These are phyloP conservation scores for Pogonus chalceus DNA, from an alignment of 1,140 invertebrate species.

Conservation along the genomic window DNA sequence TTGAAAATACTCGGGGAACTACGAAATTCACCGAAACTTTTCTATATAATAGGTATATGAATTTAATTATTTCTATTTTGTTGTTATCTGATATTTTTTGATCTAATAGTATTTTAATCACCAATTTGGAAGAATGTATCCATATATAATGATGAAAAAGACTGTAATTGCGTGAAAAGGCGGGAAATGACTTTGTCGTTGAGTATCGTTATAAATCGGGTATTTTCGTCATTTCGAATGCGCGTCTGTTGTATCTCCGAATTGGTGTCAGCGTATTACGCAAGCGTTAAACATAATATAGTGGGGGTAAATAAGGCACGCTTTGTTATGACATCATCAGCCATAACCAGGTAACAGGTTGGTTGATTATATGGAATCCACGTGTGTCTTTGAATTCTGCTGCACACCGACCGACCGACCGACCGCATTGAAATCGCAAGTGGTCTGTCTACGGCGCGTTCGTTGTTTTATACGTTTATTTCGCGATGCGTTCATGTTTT, in stretches of 20 bases:
- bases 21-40: background rate
- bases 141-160: too few species aligned
- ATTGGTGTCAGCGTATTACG: constrained; percentile 26
- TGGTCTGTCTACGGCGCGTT: background rate
- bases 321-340: constrained; percentile 16
- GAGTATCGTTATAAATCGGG: too few species aligned
- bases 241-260: constrained; percentile 15
- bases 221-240: too few species aligned
- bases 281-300: constrained; percentile 12
- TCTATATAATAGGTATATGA: too few species aligned
- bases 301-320: constrained; percentile 15
- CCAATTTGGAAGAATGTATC: too few species aligned
- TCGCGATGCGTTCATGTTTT: background rate
- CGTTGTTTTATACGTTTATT: background rate
- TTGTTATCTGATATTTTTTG: too few species aligned
- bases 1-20: too few species aligned
- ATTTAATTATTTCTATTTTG: too few species aligned
- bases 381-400: too few species aligned
- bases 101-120: too few species aligned
- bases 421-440: background rate
- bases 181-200: too few species aligned
- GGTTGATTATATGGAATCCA: background rate
- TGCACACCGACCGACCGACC: background rate
- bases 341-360: constrained; percentile 3
- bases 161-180: too few species aligned